Evolutionary conservation across 2,888 invertebrate species (phyloP), one percentile per base, ranked within the genome.

Genomic region (Rhogogaster chlorosoma): DNA sequence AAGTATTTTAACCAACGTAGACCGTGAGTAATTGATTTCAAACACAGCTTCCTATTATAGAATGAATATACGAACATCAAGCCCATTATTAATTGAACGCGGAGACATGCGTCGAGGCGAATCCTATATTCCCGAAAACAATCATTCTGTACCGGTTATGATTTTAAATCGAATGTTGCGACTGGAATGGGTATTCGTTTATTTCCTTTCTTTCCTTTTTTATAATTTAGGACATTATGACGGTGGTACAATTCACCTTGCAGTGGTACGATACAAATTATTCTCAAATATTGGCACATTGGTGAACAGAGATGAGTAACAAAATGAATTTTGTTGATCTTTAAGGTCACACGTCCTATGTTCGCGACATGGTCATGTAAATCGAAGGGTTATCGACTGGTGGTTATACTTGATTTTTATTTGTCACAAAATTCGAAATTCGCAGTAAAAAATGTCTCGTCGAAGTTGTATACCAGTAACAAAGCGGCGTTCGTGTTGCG

Each of bases 401-500:
- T 10, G 10, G 49, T 45, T 22, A 12, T 42, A 18, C 57, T 61
- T 38, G 80, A 80, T 61, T 80, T 38, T 57, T 15, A 61, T 80
- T 80, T 22, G 77, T 32, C 38, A 22, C 22, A 36, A 57, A 18
- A 38, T 61, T 61, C 36, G 29, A 61, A 29, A 38, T 36, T 32
- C 22, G n/a, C 57, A 80, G 61, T 38, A 22, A 22, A 12, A 36
- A 80, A 26, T 36, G 57, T 61, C 26, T 22, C 22, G 61, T 80
- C 61, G 12, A 38, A 49, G 18, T 61, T 61, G 61, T 61, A 38
- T 80, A 38, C 61, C 57, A 22, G 80, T n/a, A 80, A 61, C 36
- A 61, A 57, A 80, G 80, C 80, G 80, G 49, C 61, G 15, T 57
- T 61, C 80, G 80, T 80, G 38, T 77, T 32, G 53, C 18, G 29